Conservation (phyloP, 2,888 invertebrate genomes). For the Pseudoips prasinana region DNA sequence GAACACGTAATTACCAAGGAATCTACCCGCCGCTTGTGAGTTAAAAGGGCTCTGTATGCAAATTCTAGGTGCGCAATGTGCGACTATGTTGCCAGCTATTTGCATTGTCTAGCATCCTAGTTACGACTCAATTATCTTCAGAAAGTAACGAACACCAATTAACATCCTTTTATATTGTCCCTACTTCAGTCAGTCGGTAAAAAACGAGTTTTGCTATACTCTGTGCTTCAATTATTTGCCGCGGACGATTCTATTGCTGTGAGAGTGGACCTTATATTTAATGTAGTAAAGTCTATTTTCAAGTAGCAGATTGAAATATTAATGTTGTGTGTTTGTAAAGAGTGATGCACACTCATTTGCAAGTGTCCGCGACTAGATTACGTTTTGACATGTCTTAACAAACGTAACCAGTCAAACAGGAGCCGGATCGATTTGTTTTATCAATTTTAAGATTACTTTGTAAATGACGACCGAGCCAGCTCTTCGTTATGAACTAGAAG, state of each 20-base stretch:
- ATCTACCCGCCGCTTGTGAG: constrained; percentile 34
- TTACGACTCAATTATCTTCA: constrained; percentile 68
- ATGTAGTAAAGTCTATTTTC: constrained; percentile 14
- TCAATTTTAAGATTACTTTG: constrained; percentile 49
- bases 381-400: constrained; percentile 61
- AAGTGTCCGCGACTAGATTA: constrained; percentile 64
- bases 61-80: constrained; percentile 45
- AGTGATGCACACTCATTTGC: constrained; percentile 64
- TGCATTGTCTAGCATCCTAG: constrained; percentile 59
- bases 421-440: constrained; percentile 48
- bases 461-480: constrained; percentile 25
- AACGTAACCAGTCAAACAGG: constrained; percentile 53
- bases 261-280: constrained; percentile 17
- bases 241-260: constrained; percentile 11
- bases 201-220: constrained; percentile 37
- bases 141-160: constrained; percentile 66
- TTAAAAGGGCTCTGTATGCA: constrained; percentile 55
- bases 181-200: constrained; percentile 39
- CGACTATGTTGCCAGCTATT: constrained; percentile 49
- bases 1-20: constrained; percentile 42
- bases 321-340: constrained; percentile 25
- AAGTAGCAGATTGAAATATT: constrained; percentile 17
- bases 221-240: constrained; percentile 14
- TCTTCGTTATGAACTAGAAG: constrained; percentile 20
- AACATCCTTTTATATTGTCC: constrained; percentile 64